A percentile compares a stretch with the other conserved stretches of the same genome.
phyloP scores from a whole-genome alignment of 2,797 vertebrate genomes.

The Labeo calbasu region DNA sequence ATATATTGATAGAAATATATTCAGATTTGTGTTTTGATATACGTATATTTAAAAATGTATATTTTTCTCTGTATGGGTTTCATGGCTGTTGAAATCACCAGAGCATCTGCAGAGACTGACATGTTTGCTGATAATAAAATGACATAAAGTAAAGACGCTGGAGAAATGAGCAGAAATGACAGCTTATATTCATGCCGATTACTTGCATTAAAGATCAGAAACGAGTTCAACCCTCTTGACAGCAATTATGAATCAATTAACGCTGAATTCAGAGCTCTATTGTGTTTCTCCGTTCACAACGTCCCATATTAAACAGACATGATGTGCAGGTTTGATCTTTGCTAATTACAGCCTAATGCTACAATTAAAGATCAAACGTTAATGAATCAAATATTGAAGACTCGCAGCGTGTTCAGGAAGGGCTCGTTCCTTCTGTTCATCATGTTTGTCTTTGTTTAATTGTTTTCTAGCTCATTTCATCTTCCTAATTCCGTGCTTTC shows the following conservation, averaged over 20 bases:
- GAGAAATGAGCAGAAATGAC: not conserved
- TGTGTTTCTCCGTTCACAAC: slow-evolving; percentile 37
- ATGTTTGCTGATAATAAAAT: not conserved
- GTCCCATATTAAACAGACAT: slow-evolving; percentile 49
- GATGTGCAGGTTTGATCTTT: slow-evolving; percentile 63
- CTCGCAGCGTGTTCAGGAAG: slow-evolving; percentile 22
- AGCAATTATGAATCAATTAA: not conserved
- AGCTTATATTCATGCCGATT: not conserved
- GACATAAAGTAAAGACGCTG: not conserved
- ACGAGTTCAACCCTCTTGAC: not conserved
- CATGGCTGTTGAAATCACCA: too few relatives aligned
- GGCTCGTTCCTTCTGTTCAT: slow-evolving; percentile 32
- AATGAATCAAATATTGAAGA: slow-evolving; percentile 66
- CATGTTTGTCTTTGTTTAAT: slow-evolving; percentile 18
- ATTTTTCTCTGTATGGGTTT: not conserved
- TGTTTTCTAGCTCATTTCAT: not conserved
- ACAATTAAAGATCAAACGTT: slow-evolving; percentile 68
- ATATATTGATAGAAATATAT: too few relatives aligned
- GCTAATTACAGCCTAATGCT: slow-evolving; percentile 61
- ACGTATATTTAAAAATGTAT: not conserved
- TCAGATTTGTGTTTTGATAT: too few relatives aligned
- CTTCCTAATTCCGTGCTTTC: not conserved
- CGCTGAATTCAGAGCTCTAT: not conserved
- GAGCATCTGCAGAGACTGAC: not conserved
- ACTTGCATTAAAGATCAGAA: slow-evolving; percentile 8